These are phyloP conservation scores for Buathra laborator DNA, from an alignment of 2,888 invertebrate genomes.

Conservation along the genomic window DNA sequence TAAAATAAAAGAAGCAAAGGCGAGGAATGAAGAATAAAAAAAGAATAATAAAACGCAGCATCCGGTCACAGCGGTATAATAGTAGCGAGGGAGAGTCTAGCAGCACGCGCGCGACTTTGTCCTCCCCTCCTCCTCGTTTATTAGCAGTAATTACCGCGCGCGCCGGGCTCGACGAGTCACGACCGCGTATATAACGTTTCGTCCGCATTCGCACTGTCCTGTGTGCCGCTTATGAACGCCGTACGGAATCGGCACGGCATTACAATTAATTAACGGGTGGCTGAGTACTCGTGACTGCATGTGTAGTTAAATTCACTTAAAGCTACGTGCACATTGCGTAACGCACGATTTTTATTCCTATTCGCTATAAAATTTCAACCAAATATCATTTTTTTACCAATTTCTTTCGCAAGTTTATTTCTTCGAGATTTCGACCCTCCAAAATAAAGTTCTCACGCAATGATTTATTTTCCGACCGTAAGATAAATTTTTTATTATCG, in stretches of 20 bases:
- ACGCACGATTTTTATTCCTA: conserved; percentile 1
- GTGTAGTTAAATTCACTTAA: conserved; percentile 58
- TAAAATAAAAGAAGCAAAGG: conserved; percentile 30
- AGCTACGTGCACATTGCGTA: conserved; percentile 61
- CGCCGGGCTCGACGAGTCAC: conserved; percentile 68
- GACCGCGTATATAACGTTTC: conserved; percentile 59
- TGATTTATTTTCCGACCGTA: no score
- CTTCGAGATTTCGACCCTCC: not conserved
- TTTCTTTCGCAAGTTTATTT: not conserved
- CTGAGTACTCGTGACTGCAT: conserved; percentile 55
- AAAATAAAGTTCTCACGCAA: not conserved
- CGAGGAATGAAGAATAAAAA: not conserved
- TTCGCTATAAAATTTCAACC: not conserved
- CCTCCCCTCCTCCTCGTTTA: conserved; percentile 74
- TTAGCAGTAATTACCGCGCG: conserved; percentile 77
- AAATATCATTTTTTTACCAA: not conserved
- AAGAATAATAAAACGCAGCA: conserved; percentile 35
- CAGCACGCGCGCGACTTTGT: conserved; percentile 51
- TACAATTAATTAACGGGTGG: conserved; percentile 78
- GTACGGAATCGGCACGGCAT: conserved; percentile 75
- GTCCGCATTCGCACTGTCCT: conserved; percentile 36
- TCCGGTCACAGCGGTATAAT: conserved; percentile 32
- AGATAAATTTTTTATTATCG: no score
- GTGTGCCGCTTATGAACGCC: conserved; percentile 68
- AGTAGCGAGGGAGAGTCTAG: conserved; percentile 36